Evolutionary conservation across 2,113 vertebrate species (phyloP).

Genomic region (Hirundichthys speculiger): DNA sequence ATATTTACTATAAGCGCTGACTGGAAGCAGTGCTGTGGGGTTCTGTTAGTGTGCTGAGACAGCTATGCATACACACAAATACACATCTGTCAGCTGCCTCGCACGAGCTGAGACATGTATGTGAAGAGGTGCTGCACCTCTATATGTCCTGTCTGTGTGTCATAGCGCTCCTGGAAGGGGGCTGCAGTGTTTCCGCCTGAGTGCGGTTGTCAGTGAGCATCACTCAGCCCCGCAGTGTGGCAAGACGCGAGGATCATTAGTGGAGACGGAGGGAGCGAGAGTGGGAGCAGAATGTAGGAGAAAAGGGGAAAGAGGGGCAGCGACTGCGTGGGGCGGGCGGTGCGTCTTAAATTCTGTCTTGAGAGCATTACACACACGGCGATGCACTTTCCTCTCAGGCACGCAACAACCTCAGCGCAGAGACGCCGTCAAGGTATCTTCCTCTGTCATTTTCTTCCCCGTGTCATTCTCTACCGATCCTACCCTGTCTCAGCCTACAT

Average conservation of each 20-base stretch:
- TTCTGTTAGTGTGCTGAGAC: conserved; percentile 8
- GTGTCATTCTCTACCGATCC: conserved; percentile 46
- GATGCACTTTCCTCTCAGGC: conserved; percentile 80
- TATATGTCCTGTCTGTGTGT: conserved; percentile 57
- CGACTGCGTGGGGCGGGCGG: conserved; percentile 64
- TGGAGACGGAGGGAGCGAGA: conserved; percentile 67
- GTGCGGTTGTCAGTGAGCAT: conserved; percentile 81
- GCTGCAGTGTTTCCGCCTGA: conserved; percentile 78
- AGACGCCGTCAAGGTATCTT: conserved; percentile 43
- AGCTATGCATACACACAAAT: conserved; percentile 28
- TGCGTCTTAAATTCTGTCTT: conserved; percentile 78
- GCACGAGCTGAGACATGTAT: conserved; percentile 54
- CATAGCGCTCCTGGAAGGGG: conserved; percentile 66
- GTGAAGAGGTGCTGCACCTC: conserved; percentile 61
- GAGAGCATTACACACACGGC: conserved; percentile 82
- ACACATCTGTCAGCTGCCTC: conserved; percentile 63
- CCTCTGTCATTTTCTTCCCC: conserved; percentile 47
- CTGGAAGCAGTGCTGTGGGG: conserved; percentile 24
- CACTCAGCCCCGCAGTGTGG: conserved; percentile 78
- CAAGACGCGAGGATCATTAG: conserved; percentile 81
- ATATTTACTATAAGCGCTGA: conserved; percentile 57
- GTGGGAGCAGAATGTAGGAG: conserved; percentile 63
- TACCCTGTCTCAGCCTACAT: conserved; percentile 37
- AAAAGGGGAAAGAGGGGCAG: conserved; percentile 53
- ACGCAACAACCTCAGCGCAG: conserved; percentile 68